Evolutionary conservation across 2,797 vertebrate species (phyloP).

Genomic region (Pseudopleuronectes americanus): DNA sequence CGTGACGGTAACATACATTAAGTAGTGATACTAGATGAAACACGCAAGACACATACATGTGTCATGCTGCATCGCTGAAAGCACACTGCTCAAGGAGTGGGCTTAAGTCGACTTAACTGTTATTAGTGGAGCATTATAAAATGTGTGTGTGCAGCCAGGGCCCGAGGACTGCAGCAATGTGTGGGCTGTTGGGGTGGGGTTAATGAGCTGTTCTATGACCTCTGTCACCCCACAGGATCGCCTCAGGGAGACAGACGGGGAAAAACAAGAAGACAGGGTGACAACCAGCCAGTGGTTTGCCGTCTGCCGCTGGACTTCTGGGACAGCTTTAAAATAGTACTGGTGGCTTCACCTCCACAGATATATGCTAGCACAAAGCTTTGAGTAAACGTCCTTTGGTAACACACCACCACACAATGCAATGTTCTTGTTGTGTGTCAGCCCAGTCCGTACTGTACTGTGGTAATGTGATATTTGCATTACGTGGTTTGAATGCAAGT

Average conservation of each 20-base stretch:
- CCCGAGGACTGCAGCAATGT: conserved; percentile 75
- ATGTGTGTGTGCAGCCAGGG: conserved; percentile 56
- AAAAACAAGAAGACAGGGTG: conserved; percentile 80
- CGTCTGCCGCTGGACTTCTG: conserved; percentile 49
- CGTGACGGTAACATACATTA: not conserved
- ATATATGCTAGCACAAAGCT: conserved; percentile 13
- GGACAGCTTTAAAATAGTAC: conserved; percentile 31
- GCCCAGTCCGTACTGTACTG: not conserved
- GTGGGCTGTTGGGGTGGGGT: conserved; percentile 80
- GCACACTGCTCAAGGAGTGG: conserved; percentile 55
- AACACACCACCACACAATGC: not conserved
- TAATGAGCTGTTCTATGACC: conserved; percentile 84
- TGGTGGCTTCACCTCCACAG: conserved; percentile 14
- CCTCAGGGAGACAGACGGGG: conserved; percentile 73
- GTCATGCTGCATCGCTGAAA: conserved; percentile 62
- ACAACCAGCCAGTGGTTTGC: conserved; percentile 67
- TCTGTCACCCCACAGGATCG: conserved; percentile 74
- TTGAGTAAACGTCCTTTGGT: conserved; percentile 2
- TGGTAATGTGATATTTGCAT: not conserved
- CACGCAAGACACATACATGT: conserved; percentile 47
- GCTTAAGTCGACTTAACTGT: conserved; percentile 79
- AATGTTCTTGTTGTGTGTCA: not conserved
- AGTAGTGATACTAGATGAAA: conserved; percentile 16
- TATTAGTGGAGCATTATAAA: conserved; percentile 79
- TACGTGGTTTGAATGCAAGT: not conserved